phyloP scores from a whole-genome alignment of 2,797 vertebrate species.

The Echiichthys vipera region DNA sequence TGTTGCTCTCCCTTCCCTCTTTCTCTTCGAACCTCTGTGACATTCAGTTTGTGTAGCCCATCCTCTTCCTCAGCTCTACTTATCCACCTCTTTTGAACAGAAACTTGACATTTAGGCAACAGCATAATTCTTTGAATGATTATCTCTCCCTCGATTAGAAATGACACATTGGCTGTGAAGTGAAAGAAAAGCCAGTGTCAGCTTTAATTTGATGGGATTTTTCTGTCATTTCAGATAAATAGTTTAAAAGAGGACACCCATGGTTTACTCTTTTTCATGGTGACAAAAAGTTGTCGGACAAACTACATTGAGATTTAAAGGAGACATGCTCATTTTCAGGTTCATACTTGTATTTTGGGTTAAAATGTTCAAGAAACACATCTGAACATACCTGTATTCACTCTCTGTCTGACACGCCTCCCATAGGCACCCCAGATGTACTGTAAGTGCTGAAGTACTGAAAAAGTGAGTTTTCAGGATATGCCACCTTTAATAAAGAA shows the following conservation, averaged over 20 bases:
- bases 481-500: constrained; percentile 25
- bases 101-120: constrained; percentile 27
- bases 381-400: no score
- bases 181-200: constrained; percentile 37
- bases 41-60: background rate
- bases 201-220: constrained; percentile 42
- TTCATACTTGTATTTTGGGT: no score
- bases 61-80: background rate
- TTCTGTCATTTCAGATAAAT: constrained; percentile 16
- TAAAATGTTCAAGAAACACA: no score
- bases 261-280: constrained; percentile 11
- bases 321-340: no score
- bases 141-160: constrained; percentile 20
- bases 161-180: constrained; percentile 20
- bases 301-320: constrained; percentile 20
- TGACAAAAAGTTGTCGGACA: constrained; percentile 14
- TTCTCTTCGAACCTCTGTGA: background rate
- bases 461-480: no score
- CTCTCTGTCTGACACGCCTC: no score
- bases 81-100: constrained; percentile 19
- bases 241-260: constrained; percentile 18
- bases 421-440: no score
- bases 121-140: constrained; percentile 29
- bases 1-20: background rate
- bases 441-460: no score